Conservation (phyloP, 2,797 vertebrate genomes). For the Typhlichthys subterraneus region DNA sequence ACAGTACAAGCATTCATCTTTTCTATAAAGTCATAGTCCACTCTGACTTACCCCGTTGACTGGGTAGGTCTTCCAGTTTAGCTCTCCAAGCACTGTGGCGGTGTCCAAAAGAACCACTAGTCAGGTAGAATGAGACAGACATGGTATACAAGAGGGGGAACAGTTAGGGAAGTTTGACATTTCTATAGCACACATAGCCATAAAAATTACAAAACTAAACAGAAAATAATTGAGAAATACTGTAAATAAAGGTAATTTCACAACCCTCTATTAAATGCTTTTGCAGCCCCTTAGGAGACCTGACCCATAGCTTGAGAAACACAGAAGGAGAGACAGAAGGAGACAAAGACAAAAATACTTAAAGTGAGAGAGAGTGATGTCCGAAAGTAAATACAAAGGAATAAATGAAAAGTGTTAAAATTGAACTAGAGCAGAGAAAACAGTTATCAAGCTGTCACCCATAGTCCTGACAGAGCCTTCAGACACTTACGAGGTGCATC, state of each 20-base stretch:
- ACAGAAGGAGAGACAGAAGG: constrained; percentile 8
- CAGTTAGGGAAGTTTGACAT: constrained; percentile 13
- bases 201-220: too few relatives aligned
- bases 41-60: constrained; percentile 93
- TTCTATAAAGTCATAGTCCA: constrained; percentile 5
- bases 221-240: too few relatives aligned
- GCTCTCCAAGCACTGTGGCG: constrained; percentile 90
- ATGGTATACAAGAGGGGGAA: constrained; percentile 48
- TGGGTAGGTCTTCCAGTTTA: constrained; percentile 98
- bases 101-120: constrained; percentile 96
- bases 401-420: constrained; percentile 66
- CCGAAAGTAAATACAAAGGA: constrained; percentile 54
- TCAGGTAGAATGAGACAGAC: constrained; percentile 56
- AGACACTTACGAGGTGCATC: constrained; percentile 67
- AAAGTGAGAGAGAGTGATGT: constrained; percentile 30
- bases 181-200: too few relatives aligned
- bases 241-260: too few relatives aligned
- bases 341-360: constrained; percentile 17
- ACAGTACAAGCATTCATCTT: not conserved
- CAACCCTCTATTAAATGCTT: too few relatives aligned
- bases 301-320: not conserved
- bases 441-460: constrained; percentile 74
- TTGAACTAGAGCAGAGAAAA: constrained; percentile 56
- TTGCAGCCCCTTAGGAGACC: too few relatives aligned
- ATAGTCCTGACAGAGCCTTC: constrained; percentile 48